Evolutionary conservation across 2,797 vertebrate species (phyloP), one percentile per base, ranked within the genome.

Genomic region (Arctocebus calabarensis): DNA sequence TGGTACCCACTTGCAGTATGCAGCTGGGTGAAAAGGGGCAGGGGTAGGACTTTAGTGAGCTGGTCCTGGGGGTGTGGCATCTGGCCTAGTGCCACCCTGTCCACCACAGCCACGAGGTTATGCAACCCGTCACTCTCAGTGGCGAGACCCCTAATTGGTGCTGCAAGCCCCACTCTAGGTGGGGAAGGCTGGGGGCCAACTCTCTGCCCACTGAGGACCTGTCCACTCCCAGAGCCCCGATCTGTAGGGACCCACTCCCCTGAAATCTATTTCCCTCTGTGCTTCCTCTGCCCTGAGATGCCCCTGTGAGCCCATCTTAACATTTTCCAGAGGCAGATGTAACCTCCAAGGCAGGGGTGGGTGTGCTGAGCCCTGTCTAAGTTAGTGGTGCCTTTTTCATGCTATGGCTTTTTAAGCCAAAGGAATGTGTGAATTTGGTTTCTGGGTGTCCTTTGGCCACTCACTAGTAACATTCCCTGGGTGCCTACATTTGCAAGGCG

Each of bases 201-300:
- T 25, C 73, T 89, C 52, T 43, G 68, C n/a, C 40, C 17, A 5
- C 52, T 20, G 40, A 48, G 48, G 16, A 45, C 20, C 37, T 40
- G 1, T 0, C 29, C 6, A 3, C 12, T 3, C 78, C n/a, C 14
- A 9, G 13, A 64, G 29, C 7, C 34, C 45, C 3, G 1, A 13
- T 61, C 29, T 17, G 3, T 8, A 10, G 48, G 45, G 17, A 61
- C 52, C 22, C 43, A 7, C 0, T 2, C 64, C 66, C 16, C 43
- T 19, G 4, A 10, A 17, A 13, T 7, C 59, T 13, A 0, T 20
- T 34, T 59, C 14, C 3, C 29, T 0, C 19, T 7, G 0, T 1
- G 55, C 57, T 14, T 10, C 84, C 43, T 32, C 29, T 5, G 1
- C 40, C 6, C 11, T 0, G 4, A 37, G 64, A 68, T 0, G 52